These are phyloP conservation scores for Stigmatopora nigra DNA, from an alignment of 2,113 vertebrate genomes.

Conservation along the genomic window DNA sequence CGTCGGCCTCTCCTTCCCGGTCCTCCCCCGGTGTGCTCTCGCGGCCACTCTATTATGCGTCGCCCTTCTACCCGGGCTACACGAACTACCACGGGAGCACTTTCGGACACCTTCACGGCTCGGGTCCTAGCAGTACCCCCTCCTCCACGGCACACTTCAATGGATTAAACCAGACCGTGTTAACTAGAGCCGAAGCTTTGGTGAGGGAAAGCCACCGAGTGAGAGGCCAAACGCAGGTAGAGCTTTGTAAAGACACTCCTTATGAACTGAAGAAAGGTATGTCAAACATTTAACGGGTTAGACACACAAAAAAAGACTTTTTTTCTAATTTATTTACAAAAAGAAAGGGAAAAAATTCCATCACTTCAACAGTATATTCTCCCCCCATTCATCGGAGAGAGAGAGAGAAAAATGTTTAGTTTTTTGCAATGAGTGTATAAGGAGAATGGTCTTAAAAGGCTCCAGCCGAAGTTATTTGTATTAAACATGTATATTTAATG, in stretches of 20 bases:
- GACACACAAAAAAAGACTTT: constrained; percentile 68
- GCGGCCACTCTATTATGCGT: constrained; percentile 92
- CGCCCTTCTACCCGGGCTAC: constrained; percentile 94
- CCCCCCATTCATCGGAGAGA: constrained; percentile 10
- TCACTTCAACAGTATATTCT: constrained; percentile 54
- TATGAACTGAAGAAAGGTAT: constrained; percentile 99
- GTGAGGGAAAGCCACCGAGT: constrained; percentile 88
- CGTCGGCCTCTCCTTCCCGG: constrained; percentile 74
- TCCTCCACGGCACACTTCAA: constrained; percentile 85
- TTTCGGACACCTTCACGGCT: constrained; percentile 90
- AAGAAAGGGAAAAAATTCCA: constrained; percentile 50
- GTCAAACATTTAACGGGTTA: constrained; percentile 94
- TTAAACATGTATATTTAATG: constrained; percentile 99
- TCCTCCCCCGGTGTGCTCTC: constrained; percentile 88
- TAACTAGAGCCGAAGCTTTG: constrained; percentile 93
- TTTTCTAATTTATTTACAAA: constrained; percentile 74
- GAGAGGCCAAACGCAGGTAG: constrained; percentile 89
- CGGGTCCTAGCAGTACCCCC: constrained; percentile 63
- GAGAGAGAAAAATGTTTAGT: constrained; percentile 66
- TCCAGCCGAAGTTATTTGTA: constrained; percentile 90
- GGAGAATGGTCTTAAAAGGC: constrained; percentile 86
- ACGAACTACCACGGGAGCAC: constrained; percentile 91
- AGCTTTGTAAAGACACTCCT: constrained; percentile 96
- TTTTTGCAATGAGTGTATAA: constrained; percentile 80
- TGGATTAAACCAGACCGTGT: constrained; percentile 98